phyloP scores from a whole-genome alignment of 2,113 vertebrate species.

The Pachycephala philippinensis region DNA sequence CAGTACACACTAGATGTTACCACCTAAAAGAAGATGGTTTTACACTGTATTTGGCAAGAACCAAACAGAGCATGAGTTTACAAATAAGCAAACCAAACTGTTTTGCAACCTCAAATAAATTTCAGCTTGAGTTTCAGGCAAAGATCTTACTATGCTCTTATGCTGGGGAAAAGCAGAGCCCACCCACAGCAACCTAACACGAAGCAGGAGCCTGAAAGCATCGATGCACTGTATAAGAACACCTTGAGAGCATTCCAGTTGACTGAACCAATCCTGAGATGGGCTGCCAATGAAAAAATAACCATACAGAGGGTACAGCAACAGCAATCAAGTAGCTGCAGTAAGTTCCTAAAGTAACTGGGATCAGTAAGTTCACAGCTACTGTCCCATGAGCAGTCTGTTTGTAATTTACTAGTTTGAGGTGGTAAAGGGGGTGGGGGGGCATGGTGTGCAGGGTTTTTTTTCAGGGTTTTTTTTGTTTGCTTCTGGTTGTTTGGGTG shows the following conservation, averaged over 20 bases:
- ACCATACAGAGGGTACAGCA: background rate
- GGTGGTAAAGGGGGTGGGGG: no score
- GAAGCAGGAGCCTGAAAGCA: background rate
- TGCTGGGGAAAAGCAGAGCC: background rate
- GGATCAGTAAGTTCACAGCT: background rate
- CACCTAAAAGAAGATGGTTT: conserved; percentile 8
- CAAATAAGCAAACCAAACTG: conserved; percentile 26
- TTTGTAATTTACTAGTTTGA: background rate
- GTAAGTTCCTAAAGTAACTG: background rate
- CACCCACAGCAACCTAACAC: background rate
- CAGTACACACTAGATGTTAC: background rate
- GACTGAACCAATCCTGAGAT: background rate
- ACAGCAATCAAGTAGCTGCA: background rate
- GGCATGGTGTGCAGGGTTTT: fast-evolving
- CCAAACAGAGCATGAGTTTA: background rate
- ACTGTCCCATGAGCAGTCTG: background rate
- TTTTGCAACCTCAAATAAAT: conserved; percentile 26
- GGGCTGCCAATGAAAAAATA: background rate
- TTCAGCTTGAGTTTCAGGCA: background rate
- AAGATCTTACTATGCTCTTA: background rate
- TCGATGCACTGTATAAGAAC: background rate
- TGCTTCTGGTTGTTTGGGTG: background rate
- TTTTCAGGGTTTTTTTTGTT: background rate
- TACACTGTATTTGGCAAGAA: background rate
- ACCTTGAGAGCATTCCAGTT: conserved; percentile 33